These are phyloP conservation scores for Dasysyrphus albostriatus DNA, from an alignment of 2,888 invertebrate species.

Conservation along the genomic window DNA sequence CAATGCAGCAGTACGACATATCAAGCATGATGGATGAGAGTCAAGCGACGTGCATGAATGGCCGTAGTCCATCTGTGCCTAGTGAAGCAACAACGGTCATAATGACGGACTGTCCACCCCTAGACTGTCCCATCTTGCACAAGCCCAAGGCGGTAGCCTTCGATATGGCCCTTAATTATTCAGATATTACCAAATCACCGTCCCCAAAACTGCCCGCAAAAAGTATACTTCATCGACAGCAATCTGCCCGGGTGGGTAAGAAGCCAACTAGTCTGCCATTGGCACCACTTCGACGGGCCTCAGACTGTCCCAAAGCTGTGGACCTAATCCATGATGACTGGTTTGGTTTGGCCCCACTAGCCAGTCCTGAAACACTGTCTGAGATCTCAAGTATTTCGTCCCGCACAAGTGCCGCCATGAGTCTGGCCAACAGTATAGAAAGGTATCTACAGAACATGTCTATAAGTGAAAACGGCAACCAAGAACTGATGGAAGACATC, in stretches of 20 bases:
- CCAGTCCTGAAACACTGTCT: constrained; percentile 92
- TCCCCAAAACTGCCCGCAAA: constrained; percentile 77
- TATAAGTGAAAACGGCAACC: constrained; percentile 77
- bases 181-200: constrained; percentile 66
- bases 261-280: constrained; percentile 79
- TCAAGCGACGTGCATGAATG: constrained; percentile 78
- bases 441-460: constrained; percentile 81
- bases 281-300: constrained; percentile 80
- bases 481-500: constrained; percentile 81
- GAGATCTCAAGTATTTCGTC: constrained; percentile 92
- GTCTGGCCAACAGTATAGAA: constrained; percentile 82
- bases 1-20: constrained; percentile 83
- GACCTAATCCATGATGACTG: constrained; percentile 87
- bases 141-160: constrained; percentile 82
- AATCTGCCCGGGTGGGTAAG: constrained; percentile 78
- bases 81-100: constrained; percentile 82
- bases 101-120: constrained; percentile 75
- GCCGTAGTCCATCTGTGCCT: constrained; percentile 81
- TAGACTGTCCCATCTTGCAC: constrained; percentile 71
- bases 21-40: constrained; percentile 83
- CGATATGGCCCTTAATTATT: constrained; percentile 79
- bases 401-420: constrained; percentile 86
- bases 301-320: constrained; percentile 81
- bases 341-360: constrained; percentile 90
- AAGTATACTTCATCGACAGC: constrained; percentile 79